Percentiles rank a stretch among this genome's conserved stretches.
Conservation (phyloP, 2,888 invertebrate genomes). For the Perizoma affinitatum region DNA sequence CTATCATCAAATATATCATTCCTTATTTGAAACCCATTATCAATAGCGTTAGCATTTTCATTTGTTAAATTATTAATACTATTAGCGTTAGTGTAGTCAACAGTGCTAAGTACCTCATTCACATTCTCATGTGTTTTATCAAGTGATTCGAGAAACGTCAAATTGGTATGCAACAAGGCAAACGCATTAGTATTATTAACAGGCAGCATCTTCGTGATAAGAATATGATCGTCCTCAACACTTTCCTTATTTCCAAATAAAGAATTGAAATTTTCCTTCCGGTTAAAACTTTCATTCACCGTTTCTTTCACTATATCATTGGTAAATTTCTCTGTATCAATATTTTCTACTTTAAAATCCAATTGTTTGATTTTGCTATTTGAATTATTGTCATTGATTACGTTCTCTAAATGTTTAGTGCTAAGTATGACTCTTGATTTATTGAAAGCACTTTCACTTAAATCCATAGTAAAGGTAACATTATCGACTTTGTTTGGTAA, state of each 20-base stretch:
- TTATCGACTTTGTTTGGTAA: slow-evolving; percentile 43
- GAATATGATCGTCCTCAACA: slow-evolving; percentile 31
- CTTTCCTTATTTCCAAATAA: slow-evolving; percentile 41
- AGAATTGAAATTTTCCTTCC: slow-evolving; percentile 25
- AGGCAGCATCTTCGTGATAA: slow-evolving; percentile 34
- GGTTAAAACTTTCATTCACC: slow-evolving; percentile 14
- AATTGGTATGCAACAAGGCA: slow-evolving; percentile 26
- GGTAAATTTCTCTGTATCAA: slow-evolving; percentile 45
- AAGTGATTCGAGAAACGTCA: slow-evolving; percentile 16
- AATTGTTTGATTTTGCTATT: slow-evolving; percentile 29
- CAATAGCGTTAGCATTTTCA: background rate
- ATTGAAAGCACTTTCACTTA: slow-evolving; percentile 52
- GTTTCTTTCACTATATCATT: slow-evolving; percentile 30
- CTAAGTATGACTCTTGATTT: slow-evolving; percentile 16
- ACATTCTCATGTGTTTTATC: slow-evolving; percentile 1
- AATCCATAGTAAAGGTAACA: slow-evolving; percentile 53
- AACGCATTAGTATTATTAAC: slow-evolving; percentile 27
- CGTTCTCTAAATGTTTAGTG: slow-evolving; percentile 52
- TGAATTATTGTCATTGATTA: slow-evolving; percentile 43
- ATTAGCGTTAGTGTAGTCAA: background rate
- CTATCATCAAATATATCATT: slow-evolving; percentile 19
- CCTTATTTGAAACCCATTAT: background rate
- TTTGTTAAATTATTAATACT: background rate
- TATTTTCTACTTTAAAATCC: slow-evolving; percentile 41
- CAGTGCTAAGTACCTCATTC: slow-evolving; percentile 8